Evolutionary conservation across 1,140 invertebrate species (phyloP), one percentile per base, ranked within the genome.

Genomic region (Archivesica marissinica): DNA sequence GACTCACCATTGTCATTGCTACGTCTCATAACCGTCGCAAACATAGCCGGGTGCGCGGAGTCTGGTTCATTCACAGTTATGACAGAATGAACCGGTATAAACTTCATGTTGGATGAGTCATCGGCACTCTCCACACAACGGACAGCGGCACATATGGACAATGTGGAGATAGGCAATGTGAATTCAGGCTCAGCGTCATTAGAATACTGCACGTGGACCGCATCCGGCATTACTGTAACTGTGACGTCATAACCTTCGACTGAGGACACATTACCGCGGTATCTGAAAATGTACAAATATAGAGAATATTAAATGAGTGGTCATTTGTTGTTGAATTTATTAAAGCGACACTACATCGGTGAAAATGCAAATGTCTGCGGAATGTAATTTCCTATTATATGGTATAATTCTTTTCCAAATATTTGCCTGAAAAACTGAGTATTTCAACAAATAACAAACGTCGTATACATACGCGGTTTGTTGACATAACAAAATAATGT

Each of bases 141-240:
- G 35, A 99, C 98, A n/a, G 99, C 98, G 3, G 98, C 98, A 94
- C 99, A 99, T 91, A 99, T 99, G 92, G 99, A 98, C 75, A 99
- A 94, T 41, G 97, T 97, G 89, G 98, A 98, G 83, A 99, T 99
- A 0, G 98, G 98, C 91, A 99, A 99, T 95, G 99, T 99, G 88
- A 98, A 95, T 28, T 99, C 97, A 93, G 98, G 97, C 91, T 98
- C 98, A 68, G 97, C 97, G 93, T 99, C 98, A 93, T 99, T 98
- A 1, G 99, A 97, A 93, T 99, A 99, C 94, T 99, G 98, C 74
- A 99, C 92, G 17, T 99, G 94, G 52, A 99, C 96, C 54, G 98
- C 98, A 93, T 99, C 99, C 79, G 97, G 98, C 98, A 98, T 99
- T 33, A 99, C 98, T 88, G 97, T 98, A 33, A 99, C 98, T 88